These are phyloP conservation scores for Aleiodes testaceus DNA, from an alignment of 2,888 invertebrate genomes.

Conservation along the genomic window DNA sequence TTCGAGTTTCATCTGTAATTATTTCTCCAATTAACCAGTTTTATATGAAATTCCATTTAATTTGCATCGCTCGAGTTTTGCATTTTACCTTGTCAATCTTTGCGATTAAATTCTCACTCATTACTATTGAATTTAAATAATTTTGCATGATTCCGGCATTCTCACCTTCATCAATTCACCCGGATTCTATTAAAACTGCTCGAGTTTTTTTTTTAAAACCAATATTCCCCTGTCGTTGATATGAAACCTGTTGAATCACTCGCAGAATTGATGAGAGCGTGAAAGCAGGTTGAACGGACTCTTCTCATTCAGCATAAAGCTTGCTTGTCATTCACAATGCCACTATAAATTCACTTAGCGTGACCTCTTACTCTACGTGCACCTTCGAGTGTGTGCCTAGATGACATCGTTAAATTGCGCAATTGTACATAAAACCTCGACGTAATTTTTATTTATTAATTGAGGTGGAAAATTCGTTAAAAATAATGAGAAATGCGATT, in stretches of 20 bases:
- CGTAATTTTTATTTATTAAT: neutral
- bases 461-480: too few species aligned
- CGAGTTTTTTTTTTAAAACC: neutral
- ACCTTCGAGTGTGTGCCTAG: neutral
- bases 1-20: too few species aligned
- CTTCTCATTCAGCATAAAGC: slow-evolving; percentile 23
- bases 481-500: too few species aligned
- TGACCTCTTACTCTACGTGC: slow-evolving; percentile 17
- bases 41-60: too few species aligned
- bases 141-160: too few species aligned
- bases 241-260: slow-evolving; percentile 5
- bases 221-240: neutral
- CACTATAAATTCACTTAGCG: slow-evolving; percentile 5
- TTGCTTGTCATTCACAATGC: slow-evolving; percentile 18
- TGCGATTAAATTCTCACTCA: too few species aligned
- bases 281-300: slow-evolving; percentile 28
- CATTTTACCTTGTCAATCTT: too few species aligned
- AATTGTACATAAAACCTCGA: neutral
- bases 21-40: too few species aligned
- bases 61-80: too few species aligned
- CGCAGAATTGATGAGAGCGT: slow-evolving; percentile 21
- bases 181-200: too few species aligned
- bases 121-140: too few species aligned
- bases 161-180: too few species aligned
- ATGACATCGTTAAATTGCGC: slow-evolving; percentile 16